Conservation (phyloP, 2,888 invertebrate genomes). For the Podotricha telesiphe region DNA sequence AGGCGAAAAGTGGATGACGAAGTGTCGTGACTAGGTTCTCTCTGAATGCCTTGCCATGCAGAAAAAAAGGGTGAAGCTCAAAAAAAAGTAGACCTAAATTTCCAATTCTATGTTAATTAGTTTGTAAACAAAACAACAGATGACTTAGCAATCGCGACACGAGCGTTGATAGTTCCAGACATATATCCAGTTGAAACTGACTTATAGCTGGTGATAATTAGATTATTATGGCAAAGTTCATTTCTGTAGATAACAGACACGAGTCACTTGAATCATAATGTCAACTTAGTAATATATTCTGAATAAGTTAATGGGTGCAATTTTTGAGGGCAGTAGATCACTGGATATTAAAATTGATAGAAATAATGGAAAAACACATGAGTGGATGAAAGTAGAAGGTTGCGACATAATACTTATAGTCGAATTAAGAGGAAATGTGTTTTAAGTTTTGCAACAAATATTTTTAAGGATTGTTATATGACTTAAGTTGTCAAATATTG, state of each 20-base stretch:
- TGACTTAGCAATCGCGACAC: constrained; percentile 20
- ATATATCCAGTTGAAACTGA: constrained; percentile 24
- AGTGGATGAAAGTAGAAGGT: too few relatives aligned
- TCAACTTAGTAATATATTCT: constrained; percentile 11
- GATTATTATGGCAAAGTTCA: constrained; percentile 29
- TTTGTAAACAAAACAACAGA: constrained; percentile 14
- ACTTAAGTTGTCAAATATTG: too few relatives aligned
- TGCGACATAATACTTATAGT: too few relatives aligned
- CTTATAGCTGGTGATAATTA: constrained; percentile 6
- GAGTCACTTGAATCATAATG: constrained; percentile 14
- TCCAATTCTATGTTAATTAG: background rate
- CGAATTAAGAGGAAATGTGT: too few relatives aligned
- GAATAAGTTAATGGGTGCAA: background rate
- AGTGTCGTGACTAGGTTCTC: too few relatives aligned
- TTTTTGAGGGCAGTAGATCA: constrained; percentile 4
- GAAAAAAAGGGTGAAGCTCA: too few relatives aligned
- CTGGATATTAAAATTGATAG: background rate
- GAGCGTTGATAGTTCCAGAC: constrained; percentile 10
- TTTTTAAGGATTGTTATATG: too few relatives aligned
- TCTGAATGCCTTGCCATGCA: too few relatives aligned
- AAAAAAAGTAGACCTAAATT: background rate
- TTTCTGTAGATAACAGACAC: constrained; percentile 13
- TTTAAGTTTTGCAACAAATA: too few relatives aligned
- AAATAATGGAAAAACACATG: background rate
- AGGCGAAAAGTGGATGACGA: too few relatives aligned